Base-by-base conservation (phyloP, 2,113 vertebrate genomes). In the Lasiurus cinereus region DNA sequence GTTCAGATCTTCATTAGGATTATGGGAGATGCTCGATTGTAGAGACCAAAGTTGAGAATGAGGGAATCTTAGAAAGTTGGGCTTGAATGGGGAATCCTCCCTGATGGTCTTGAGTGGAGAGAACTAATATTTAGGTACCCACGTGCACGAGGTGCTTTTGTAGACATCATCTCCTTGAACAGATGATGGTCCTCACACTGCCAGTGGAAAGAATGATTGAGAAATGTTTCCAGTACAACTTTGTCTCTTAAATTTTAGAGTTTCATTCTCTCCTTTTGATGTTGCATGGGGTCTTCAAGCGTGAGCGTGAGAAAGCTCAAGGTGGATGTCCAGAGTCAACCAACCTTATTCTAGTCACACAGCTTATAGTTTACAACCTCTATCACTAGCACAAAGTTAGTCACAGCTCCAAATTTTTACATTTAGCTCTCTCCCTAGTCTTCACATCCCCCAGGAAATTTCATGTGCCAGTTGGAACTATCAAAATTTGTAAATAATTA, bases 401-500 rank as follows among this genome's bases (percentile, higher is more conserved):
- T 89, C 79, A 39, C 1, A 67, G 39, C 19, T 59, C 29, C 31
- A 39, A 8, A 39, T 56, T 27, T 48, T 70, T 66, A n/a, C 6
- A 14, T 87, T 59, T 48, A 72, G 7, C 9, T 52, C 6, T 91
- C 24, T 52, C 31, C 6, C 78, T 27, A 21, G 3, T 62, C 13
- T 85, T 13, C 6, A 80, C 10, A 46, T 48, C 54, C 11, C 9
- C 31, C 6, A 33, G 70, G 36, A 94, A 87, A 77, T n/a, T 8
- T 21, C 77, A 8, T 88, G n/a, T 91, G 54, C 76, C 3, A 66
- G n/a, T 56, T n/a, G 86, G 80, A 91, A 82, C 79, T 76, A 73
- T 48, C 31, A 84, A 62, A 67, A 62, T 96, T 90, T 90, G 66
- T 88, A 88, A 96, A 69, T 89, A 93, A 88, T 59, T 80, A 85